phyloP scores from a whole-genome alignment of 2,888 invertebrate species.

The Mycalesis mineus region DNA sequence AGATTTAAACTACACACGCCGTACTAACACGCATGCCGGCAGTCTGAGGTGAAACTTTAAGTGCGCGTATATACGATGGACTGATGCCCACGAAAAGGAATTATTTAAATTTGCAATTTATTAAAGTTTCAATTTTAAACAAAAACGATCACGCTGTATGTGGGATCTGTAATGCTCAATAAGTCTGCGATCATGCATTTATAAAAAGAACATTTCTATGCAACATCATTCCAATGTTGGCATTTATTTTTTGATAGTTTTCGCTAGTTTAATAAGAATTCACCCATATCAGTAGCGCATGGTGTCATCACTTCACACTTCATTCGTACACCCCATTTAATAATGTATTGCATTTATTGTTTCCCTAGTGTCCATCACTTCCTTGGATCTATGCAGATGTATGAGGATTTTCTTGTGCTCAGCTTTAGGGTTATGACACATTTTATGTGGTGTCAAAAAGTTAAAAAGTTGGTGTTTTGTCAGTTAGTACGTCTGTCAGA shows the following conservation, averaged over 20 bases:
- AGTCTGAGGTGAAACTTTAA: no score
- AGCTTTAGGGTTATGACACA: no score
- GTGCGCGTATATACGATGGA: no score
- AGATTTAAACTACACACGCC: no score
- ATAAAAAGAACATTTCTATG: neutral
- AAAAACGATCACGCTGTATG: neutral
- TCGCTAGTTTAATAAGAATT: constrained; percentile 12
- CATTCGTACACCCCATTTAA: constrained; percentile 25
- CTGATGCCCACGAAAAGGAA: no score
- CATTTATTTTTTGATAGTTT: constrained; percentile 40
- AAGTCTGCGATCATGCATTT: constrained; percentile 29
- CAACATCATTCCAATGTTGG: constrained; percentile 44
- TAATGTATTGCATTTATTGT: constrained; percentile 35
- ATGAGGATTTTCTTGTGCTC: no score
- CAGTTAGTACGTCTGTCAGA: no score
- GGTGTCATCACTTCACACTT: neutral
- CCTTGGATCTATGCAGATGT: constrained; percentile 36
- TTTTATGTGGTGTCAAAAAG: no score
- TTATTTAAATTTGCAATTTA: no score
- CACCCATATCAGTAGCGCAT: constrained; percentile 5
- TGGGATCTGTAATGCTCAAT: constrained; percentile 26
- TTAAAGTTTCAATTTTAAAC: constrained; percentile 15
- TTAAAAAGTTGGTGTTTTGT: no score
- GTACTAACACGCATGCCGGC: no score
- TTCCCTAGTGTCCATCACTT: constrained; percentile 66